These are phyloP conservation scores for Merluccius polli DNA, from an alignment of 2,797 vertebrate genomes.

Conservation along the genomic window DNA sequence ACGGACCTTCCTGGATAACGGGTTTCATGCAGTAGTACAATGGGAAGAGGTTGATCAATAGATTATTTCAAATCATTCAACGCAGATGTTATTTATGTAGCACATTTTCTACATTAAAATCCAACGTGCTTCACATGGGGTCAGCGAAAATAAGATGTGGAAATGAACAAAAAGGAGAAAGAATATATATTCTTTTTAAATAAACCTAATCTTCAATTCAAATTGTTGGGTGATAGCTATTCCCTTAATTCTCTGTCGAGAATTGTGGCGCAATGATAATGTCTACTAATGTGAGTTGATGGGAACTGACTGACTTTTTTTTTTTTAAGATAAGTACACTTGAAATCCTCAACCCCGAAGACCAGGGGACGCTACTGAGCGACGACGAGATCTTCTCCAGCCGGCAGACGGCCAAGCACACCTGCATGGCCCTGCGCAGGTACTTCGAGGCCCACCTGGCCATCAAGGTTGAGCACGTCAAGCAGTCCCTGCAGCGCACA, in stretches of 20 bases:
- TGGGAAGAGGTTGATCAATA: not conserved
- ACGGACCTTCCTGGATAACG: not conserved
- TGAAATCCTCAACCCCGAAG: conserved; percentile 96
- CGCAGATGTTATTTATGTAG: not conserved
- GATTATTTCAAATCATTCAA: not conserved
- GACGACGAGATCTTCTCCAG: conserved; percentile 99
- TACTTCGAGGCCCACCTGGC: conserved; percentile 98
- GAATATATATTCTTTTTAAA: not conserved
- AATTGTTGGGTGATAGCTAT: not conserved
- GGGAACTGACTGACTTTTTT: not conserved
- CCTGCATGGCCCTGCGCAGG: conserved; percentile 96
- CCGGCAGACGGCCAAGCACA: conserved; percentile 97
- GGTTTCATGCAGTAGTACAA: not conserved
- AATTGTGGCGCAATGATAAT: not conserved
- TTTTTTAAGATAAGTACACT: conserved; percentile 91
- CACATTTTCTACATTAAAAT: not conserved
- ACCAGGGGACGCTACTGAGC: conserved; percentile 92
- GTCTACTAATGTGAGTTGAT: not conserved
- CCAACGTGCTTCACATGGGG: not conserved
- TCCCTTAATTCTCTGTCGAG: not conserved
- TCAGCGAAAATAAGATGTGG: not conserved
- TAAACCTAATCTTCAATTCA: not conserved
- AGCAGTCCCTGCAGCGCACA: conserved; percentile 95
- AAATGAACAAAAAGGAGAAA: not conserved
- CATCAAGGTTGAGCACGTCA: conserved; percentile 98